Evolutionary conservation across 2,888 invertebrate species (phyloP).

Genomic region (Eugnorisma glareosa): DNA sequence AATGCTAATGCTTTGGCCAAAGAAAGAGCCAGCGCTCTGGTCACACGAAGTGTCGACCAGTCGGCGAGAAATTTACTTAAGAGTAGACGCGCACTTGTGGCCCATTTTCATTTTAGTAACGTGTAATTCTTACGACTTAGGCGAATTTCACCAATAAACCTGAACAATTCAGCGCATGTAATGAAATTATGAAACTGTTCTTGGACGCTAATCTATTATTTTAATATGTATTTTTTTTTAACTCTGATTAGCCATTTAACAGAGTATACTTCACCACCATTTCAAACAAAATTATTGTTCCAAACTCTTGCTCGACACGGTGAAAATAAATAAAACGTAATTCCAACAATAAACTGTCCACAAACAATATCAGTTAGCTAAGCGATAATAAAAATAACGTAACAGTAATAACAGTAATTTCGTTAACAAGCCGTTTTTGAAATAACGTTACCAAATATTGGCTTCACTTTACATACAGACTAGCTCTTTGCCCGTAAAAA

Average conservation of each 20-base stretch:
- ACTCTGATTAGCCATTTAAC: neutral
- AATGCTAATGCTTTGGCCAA: neutral
- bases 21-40: neutral
- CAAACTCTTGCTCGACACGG: neutral
- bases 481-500: constrained; percentile 38
- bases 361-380: constrained; percentile 4
- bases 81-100: neutral
- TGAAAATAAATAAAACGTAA: neutral
- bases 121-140: too few species aligned
- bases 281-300: neutral
- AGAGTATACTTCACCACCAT: neutral
- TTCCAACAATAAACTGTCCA: neutral
- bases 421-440: constrained; percentile 34
- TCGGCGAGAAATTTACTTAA: neutral
- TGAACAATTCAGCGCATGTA: too few species aligned
- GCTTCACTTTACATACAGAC: constrained; percentile 37
- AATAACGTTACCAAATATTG: constrained; percentile 43
- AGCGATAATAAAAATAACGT: constrained; percentile 32
- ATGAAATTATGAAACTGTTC: too few species aligned
- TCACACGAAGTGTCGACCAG: neutral
- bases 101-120: neutral
- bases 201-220: neutral
- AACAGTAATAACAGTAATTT: constrained; percentile 49
- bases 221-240: neutral
- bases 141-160: too few species aligned